These are phyloP conservation scores for Nannospalax galili DNA, from an alignment of 2,113 vertebrate species.

Conservation along the genomic window DNA sequence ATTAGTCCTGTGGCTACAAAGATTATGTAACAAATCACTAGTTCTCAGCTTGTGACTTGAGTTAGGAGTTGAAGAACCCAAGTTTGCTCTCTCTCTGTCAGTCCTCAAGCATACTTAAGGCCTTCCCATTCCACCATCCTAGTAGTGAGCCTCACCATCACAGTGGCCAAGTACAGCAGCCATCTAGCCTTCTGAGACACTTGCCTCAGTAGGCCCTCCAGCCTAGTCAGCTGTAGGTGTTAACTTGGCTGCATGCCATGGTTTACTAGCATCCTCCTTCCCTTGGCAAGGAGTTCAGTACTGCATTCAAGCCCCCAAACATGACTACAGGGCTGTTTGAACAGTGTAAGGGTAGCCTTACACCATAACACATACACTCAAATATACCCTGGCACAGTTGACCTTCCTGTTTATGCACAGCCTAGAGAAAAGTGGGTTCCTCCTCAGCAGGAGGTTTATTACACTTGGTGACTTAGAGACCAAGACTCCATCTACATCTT, in stretches of 20 bases:
- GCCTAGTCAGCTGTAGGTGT: background rate
- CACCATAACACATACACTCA: background rate
- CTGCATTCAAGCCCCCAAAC: background rate
- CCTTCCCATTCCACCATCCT: background rate
- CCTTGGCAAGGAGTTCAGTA: background rate
- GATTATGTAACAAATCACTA: background rate
- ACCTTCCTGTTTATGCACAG: background rate
- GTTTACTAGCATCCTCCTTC: background rate
- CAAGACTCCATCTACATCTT: background rate
- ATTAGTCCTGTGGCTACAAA: background rate
- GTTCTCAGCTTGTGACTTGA: background rate
- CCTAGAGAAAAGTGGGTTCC: background rate
- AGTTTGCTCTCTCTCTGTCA: background rate
- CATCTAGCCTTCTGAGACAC: background rate
- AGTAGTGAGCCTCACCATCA: too few relatives aligned
- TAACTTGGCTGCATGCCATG: background rate
- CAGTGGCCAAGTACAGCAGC: background rate
- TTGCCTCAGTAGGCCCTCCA: background rate
- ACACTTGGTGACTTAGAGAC: background rate
- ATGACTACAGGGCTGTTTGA: background rate
- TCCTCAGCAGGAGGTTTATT: background rate
- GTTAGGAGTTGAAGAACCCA: background rate
- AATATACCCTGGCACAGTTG: background rate
- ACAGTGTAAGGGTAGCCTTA: background rate
- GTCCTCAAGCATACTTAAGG: background rate